Conservation (phyloP, 2,888 invertebrate species). For the Diaperis boleti region DNA sequence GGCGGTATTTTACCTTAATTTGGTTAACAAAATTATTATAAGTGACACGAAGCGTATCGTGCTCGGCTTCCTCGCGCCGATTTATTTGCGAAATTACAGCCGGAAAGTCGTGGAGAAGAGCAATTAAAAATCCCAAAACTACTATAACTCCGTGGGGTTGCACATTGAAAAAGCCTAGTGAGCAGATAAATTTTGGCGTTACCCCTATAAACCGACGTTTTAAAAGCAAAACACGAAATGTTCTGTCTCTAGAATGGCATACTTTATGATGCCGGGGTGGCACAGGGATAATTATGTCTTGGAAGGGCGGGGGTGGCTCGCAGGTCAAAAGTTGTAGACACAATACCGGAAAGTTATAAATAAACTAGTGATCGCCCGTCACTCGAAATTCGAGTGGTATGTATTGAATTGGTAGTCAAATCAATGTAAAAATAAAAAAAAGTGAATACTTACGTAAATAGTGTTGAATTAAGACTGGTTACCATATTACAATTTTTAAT, state of each 20-base stretch:
- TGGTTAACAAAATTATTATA: conserved; percentile 47
- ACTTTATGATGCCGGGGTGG: conserved; percentile 11
- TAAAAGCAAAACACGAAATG: conserved; percentile 23
- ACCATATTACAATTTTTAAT: too few species aligned
- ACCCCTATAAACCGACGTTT: conserved; percentile 22
- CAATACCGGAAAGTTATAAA: too few species aligned
- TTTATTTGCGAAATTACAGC: conserved; percentile 34
- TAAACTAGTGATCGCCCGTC: too few species aligned
- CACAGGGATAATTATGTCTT: conserved; percentile 11
- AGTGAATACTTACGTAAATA: too few species aligned
- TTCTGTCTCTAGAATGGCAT: conserved; percentile 3
- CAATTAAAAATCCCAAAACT: conserved; percentile 39
- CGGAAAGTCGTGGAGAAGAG: conserved; percentile 33
- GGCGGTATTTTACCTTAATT: conserved; percentile 45
- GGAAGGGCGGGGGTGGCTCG: too few species aligned
- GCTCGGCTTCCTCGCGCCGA: conserved; percentile 27
- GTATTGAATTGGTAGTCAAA: too few species aligned
- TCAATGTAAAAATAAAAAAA: too few species aligned
- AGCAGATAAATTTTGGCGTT: conserved; percentile 34
- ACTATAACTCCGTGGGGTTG: conserved; percentile 28
- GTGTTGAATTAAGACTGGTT: too few species aligned
- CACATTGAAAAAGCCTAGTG: conserved; percentile 16
- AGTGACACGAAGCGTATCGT: conserved; percentile 41
- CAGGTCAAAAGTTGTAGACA: too few species aligned
- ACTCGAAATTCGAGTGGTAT: too few species aligned